Evolutionary conservation across 1,140 invertebrate genomes (phyloP), one percentile per base, ranked within the genome.

Genomic region (Diploscapter pachys): DNA sequence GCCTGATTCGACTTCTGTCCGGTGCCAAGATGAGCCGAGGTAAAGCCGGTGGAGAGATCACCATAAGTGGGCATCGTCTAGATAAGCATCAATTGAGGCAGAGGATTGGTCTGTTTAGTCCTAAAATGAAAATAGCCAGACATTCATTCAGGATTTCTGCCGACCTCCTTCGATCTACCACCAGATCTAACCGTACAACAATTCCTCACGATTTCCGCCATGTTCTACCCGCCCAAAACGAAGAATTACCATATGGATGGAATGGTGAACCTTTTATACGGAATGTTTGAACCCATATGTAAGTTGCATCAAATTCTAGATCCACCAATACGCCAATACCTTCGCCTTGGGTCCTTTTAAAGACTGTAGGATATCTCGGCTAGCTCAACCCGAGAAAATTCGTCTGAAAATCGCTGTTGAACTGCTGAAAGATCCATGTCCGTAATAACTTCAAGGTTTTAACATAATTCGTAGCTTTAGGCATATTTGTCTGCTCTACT

Each of bases 381-480:
- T 97, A 65, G 96, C 93, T 0, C 90, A 91, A 4, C 93, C 93
- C 2, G 94, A 97, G 86, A 89, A 91, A 71, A 89, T 92, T 77
- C 89, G 94, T 77, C 85, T 96, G 3, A 92, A 93, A 75, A 90
- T 96, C 2, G 94, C 93, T 0, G 93, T 92, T 82, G 92, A 93
- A 80, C 87, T 97, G 13, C 86, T 96, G 11, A 89, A 93, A 5
- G 88, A 89, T 76, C 87, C 88, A 5, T 86, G 87, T 83, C 80
- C 64, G 75, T 11, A 55, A 2, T 4, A 49, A 63, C 6, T 62
- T 4, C 31, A 71, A 78, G 80, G 50, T 75, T 81, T n/a, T 71
- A 9, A 31, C 31, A 31, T 31, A 31, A 0, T 0, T 31, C 31
- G 31, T 31, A 31, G 91, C 93, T 83, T 91, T 91, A 66, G 92